A percentile compares a stretch with the other conserved stretches of the same genome.
Conservation (phyloP, 2,113 vertebrate species). For the Microtus richardsoni region DNA sequence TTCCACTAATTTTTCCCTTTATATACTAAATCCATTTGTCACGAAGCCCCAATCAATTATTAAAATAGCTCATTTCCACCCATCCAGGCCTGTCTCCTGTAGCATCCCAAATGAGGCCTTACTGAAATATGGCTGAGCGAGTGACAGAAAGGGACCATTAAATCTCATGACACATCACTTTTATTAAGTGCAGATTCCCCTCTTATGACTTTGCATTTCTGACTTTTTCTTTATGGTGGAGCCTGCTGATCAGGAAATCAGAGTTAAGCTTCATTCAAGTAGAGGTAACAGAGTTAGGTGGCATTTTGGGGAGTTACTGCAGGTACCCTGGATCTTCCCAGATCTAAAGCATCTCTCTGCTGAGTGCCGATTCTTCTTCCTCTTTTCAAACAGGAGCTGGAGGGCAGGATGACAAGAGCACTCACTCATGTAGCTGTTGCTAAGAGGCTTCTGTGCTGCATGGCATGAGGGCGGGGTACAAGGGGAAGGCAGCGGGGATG, state of each 20-base stretch:
- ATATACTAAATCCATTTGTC: constrained; percentile 44
- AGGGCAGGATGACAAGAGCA: background rate
- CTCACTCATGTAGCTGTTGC: background rate
- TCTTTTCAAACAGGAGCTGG: background rate
- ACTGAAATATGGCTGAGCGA: background rate
- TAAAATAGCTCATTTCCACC: constrained; percentile 54
- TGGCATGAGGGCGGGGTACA: fast-evolving
- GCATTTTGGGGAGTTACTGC: background rate
- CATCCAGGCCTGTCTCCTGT: background rate
- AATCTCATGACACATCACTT: background rate
- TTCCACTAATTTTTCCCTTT: constrained; percentile 16
- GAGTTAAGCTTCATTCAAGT: background rate
- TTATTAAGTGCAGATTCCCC: background rate
- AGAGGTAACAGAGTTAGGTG: background rate
- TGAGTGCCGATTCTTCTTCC: background rate
- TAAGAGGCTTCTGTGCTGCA: background rate
- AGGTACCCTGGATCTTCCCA: background rate
- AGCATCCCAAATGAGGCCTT: background rate
- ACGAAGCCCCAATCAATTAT: constrained; percentile 55
- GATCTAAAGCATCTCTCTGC: background rate
- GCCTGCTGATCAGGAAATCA: background rate
- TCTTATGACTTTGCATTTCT: constrained; percentile 15
- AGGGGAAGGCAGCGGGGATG: too few species aligned
- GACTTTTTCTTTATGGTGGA: background rate
- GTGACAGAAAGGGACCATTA: background rate